Evolutionary conservation across 2,797 vertebrate genomes (phyloP), one percentile per base, ranked within the genome.

Genomic region (Chaetodon trifasciatus): DNA sequence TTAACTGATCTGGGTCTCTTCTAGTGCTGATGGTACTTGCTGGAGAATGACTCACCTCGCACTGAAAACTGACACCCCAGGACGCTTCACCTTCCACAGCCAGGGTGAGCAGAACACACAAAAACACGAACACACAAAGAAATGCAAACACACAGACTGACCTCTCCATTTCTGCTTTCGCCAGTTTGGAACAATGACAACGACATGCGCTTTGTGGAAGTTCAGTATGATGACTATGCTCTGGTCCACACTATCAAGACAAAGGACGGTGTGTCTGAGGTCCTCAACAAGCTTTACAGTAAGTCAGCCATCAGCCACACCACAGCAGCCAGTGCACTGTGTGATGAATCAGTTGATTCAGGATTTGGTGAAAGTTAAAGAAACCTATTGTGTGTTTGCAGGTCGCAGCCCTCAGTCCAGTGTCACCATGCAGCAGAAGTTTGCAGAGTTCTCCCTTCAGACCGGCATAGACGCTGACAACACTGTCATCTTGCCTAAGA

Each of bases 231-330:
- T 0, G 88, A 95, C 28, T 98, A 95, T 0, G 96, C 96, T 0
- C 1, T 99, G 79, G 50, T 97, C 53, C 81, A 94, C 91, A 95
- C 92, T 8, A 79, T 89, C 75, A 97, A 96, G 88, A 90, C 92
- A 71, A 96, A 95, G 53, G 86, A 85, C 0, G 87, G 57, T 0
- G 86, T 90, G 3, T 89, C 94, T 21, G 95, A 95, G 76, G 88
- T 83, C 72, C 93, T 97, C 85, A 95, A 95, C 87, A 92, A 95
- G 6, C 94, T 98, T 40, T 97, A 96, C 8, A 95, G 97, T 99
- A 92, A 1, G 97, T 88, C 24, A 49, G 8, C 3, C 3, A 12
- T 49, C 23, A 6, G 19, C 47, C 42, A 15, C 11, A 28, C 44
- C 17, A n/a, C 32, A 37, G 17, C n/a, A 17, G 13, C 46, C 6